Evolutionary conservation across 92 coral and sea anemone genomes (phyloP), one percentile per base, ranked within the genome.

Genomic region (Palythoa grandiflora): DNA sequence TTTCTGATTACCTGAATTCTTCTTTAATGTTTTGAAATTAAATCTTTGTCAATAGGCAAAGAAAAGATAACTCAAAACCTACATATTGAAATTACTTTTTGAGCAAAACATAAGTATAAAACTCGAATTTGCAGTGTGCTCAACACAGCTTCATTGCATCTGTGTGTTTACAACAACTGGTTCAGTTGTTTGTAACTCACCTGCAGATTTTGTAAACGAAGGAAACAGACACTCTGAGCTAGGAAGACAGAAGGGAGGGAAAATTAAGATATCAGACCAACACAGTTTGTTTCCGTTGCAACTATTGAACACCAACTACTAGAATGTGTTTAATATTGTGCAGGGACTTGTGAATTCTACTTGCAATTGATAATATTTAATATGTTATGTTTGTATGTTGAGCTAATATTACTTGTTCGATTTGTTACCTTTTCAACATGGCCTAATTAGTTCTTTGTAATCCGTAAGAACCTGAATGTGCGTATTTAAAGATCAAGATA

Each of bases 381-480:
- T 17, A 38, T 14, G 38, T 47, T 47, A 9, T 63, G 60, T 44
- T 66, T 44, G 44, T 40, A 20, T 12, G 19, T 11, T 17, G 16
- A 17, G 38, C 11, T 14, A 80, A 51, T 50, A 19, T 28, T 14
- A 71, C 47, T 48, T 77, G 75, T 68, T 16, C 35, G 47, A 68
- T 53, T 63, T 81, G 86, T 81, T 71, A 81, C 52, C 60, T 81
- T 81, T 68, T 81, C 40, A 65, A 20, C 48, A 44, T 44, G 48
- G 48, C 48, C 48, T 44, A 44, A 44, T 44, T 44, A 44, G 48
- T 44, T 44, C 48, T 44, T 44, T 44, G 48, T 44, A 44, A 44
- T 44, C 48, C 48, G 1, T 44, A 44, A 44, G 48, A 44, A 44
- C 48, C 48, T 44, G 48, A 44, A 44, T 44, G 48, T 44, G 48